phyloP scores from a whole-genome alignment of 2,113 vertebrate species.

The Casuarius casuarius region DNA sequence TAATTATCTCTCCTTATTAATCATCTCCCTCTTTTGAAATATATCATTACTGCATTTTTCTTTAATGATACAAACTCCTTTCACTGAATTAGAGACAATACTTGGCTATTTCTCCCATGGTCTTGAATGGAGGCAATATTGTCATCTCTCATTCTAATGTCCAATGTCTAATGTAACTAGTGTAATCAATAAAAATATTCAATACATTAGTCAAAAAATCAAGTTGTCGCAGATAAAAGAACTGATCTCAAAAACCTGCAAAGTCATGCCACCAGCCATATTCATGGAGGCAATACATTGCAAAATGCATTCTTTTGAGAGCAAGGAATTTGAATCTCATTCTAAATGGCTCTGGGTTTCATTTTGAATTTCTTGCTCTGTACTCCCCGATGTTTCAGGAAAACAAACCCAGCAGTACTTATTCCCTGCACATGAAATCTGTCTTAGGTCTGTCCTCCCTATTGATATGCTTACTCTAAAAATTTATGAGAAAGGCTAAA shows the following conservation, averaged over 20 bases:
- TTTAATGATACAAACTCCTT: background rate
- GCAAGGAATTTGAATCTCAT: slow-evolving; percentile 25
- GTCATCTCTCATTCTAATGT: background rate
- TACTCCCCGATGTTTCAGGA: slow-evolving; percentile 38
- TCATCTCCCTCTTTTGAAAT: background rate
- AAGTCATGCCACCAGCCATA: background rate
- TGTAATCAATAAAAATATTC: background rate
- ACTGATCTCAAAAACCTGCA: background rate
- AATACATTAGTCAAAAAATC: background rate
- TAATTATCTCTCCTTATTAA: background rate
- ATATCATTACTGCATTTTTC: background rate
- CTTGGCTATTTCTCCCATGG: background rate
- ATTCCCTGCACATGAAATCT: slow-evolving; percentile 28
- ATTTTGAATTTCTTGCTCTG: slow-evolving; percentile 33
- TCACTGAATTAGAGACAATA: background rate
- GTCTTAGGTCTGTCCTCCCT: slow-evolving; percentile 30
- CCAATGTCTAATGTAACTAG: background rate
- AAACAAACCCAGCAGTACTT: slow-evolving; percentile 46
- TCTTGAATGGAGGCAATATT: background rate
- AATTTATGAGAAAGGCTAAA: background rate
- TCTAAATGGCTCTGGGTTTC: slow-evolving; percentile 43
- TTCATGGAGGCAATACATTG: background rate
- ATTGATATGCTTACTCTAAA: background rate
- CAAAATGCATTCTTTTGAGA: slow-evolving; percentile 20
- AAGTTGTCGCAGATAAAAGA: background rate